These are phyloP conservation scores for Corythaixoides concolor DNA, from an alignment of 2,113 vertebrate species.

Conservation along the genomic window DNA sequence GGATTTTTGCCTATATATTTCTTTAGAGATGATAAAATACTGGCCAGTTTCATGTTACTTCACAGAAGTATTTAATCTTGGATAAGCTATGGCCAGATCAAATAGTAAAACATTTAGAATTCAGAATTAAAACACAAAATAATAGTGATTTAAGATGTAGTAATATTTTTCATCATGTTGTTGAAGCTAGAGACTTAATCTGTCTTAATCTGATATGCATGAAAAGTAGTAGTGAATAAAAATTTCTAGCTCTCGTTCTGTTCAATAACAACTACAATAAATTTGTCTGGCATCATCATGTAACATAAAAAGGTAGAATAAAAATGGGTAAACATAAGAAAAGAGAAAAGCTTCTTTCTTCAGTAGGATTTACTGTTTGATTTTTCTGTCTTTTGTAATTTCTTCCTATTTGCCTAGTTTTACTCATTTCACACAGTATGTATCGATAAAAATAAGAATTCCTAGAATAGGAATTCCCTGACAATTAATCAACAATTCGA, in stretches of 20 bases:
- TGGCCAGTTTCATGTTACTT: not conserved
- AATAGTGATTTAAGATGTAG: constrained; percentile 14
- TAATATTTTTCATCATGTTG: constrained; percentile 15
- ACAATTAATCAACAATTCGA: not conserved
- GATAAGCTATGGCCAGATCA: not conserved
- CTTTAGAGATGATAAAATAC: not conserved
- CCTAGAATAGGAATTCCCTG: not conserved
- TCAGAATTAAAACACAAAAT: not conserved
- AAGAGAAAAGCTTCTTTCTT: not conserved
- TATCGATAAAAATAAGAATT: not conserved
- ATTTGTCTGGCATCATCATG: not conserved
- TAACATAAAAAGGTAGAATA: not conserved
- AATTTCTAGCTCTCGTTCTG: not conserved
- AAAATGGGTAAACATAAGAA: not conserved
- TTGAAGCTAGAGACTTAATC: constrained; percentile 23
- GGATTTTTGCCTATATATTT: not conserved
- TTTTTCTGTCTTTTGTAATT: not conserved
- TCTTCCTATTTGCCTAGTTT: not conserved
- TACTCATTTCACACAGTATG: not conserved
- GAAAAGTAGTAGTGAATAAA: not conserved
- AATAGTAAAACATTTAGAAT: not conserved
- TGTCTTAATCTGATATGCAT: not conserved
- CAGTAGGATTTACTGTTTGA: not conserved
- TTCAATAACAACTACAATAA: not conserved
- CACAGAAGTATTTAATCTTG: not conserved